Conservation (phyloP, 2,113 vertebrate genomes). For the Microcebus griseorufus region DNA sequence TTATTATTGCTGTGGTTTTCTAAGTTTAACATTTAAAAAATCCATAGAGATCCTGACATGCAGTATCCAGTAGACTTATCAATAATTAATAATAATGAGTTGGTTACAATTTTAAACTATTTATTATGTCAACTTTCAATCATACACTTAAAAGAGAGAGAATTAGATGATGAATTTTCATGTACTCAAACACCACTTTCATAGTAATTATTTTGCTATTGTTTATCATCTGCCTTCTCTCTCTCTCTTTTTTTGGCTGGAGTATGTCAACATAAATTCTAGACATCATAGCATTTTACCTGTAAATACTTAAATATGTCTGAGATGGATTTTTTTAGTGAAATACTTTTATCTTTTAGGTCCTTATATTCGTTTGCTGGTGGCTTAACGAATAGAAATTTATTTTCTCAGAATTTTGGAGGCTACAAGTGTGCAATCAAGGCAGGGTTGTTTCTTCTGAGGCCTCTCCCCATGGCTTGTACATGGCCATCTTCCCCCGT, state of each 20-base stretch:
- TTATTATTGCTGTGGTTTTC: neutral
- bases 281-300: neutral
- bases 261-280: neutral
- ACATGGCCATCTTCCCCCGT: neutral
- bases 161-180: neutral
- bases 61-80: neutral
- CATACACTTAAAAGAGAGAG: neutral
- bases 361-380: neutral
- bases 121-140: constrained; percentile 53
- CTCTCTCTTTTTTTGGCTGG: neutral
- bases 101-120: constrained; percentile 49
- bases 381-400: neutral
- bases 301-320: constrained; percentile 3
- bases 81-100: constrained; percentile 59
- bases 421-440: neutral
- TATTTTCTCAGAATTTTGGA: neutral
- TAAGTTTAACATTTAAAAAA: constrained; percentile 54
- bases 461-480: neutral
- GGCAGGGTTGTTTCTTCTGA: neutral
- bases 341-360: neutral
- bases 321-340: neutral
- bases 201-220: neutral
- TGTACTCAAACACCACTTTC: neutral
- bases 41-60: constrained; percentile 9
- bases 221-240: constrained; percentile 10